These are phyloP conservation scores for Rutilus rutilus DNA, from an alignment of 2,113 vertebrate genomes.

Conservation along the genomic window DNA sequence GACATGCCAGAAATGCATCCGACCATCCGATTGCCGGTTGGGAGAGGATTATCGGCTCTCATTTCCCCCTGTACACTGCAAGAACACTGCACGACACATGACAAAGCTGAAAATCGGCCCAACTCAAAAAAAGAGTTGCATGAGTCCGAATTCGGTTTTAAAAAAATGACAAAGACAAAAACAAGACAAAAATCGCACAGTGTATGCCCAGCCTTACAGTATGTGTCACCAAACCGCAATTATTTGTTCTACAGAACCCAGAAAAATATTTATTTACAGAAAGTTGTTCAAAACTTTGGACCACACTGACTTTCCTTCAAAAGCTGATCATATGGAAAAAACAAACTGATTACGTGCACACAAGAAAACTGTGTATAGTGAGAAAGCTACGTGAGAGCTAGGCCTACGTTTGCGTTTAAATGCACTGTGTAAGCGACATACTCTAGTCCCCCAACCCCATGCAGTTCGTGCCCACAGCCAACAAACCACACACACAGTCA, in stretches of 20 bases:
- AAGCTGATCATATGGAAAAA: not conserved
- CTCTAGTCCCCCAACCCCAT: not conserved
- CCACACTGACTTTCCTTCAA: not conserved
- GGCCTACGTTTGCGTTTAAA: not conserved
- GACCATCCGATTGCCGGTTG: not conserved
- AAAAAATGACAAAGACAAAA: not conserved
- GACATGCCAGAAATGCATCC: not conserved
- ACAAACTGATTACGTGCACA: not conserved
- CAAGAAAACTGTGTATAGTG: not conserved
- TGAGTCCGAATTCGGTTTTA: not conserved
- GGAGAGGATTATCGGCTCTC: not conserved
- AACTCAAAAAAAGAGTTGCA: not conserved
- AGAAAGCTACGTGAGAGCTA: not conserved
- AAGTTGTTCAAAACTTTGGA: not conserved
- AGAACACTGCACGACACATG: not conserved
- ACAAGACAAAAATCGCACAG: too few species aligned
- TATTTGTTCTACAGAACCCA: not conserved
- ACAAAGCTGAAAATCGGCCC: not conserved
- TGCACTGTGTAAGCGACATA: not conserved
- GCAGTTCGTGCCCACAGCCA: not conserved
- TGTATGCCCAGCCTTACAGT: not conserved
- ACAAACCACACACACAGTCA: conserved; percentile 25
- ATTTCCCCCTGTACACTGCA: not conserved
- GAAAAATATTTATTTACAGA: not conserved
- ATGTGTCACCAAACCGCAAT: not conserved